Conservation (phyloP, 2,888 invertebrate genomes). For the Chaetoderma sp. region DNA sequence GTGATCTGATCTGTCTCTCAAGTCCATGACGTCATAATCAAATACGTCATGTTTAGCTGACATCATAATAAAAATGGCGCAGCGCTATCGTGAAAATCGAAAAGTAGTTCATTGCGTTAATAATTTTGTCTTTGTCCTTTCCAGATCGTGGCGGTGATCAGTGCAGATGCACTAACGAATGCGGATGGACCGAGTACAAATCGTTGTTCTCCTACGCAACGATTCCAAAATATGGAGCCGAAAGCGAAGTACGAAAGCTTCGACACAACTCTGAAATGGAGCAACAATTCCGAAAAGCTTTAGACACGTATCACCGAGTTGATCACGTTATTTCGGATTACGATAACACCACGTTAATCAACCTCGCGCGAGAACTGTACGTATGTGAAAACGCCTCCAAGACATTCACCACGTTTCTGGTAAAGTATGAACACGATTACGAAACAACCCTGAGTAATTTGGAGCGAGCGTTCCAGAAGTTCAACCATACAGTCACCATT, state of each 20-base stretch:
- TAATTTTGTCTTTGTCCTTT: too few species aligned
- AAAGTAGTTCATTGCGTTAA: too few species aligned
- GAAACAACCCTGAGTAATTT: neutral
- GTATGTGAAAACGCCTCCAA: neutral
- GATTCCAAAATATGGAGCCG: constrained; percentile 4
- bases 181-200: constrained; percentile 1
- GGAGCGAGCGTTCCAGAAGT: neutral
- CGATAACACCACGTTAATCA: neutral
- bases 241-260: constrained; percentile 2
- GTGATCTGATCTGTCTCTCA: too few species aligned
- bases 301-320: constrained; percentile 1
- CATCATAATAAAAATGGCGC: too few species aligned
- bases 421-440: neutral
- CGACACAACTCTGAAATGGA: neutral
- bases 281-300: neutral
- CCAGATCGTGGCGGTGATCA: too few species aligned
- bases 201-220: neutral
- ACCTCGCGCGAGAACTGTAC: neutral
- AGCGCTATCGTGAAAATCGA: too few species aligned
- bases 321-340: constrained; percentile 1
- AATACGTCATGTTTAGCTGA: too few species aligned
- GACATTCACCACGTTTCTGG: neutral
- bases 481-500: neutral
- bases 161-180: neutral
- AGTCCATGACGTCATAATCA: too few species aligned